phyloP scores from a whole-genome alignment of 2,888 invertebrate species.

The Pollenia labialis region DNA sequence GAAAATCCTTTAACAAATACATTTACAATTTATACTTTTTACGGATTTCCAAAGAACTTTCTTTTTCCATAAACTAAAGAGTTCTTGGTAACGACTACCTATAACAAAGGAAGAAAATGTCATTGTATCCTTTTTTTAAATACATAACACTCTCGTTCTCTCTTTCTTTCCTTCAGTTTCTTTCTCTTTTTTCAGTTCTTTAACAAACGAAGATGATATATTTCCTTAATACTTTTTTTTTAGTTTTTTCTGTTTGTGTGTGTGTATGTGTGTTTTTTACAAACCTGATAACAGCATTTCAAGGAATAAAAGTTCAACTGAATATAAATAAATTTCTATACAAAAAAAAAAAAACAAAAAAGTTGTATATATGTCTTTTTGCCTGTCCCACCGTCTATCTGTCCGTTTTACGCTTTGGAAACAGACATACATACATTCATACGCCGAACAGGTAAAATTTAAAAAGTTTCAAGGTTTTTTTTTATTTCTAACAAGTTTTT shows the following conservation, averaged over 20 bases:
- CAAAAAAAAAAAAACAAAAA: constrained; percentile 48
- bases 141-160: neutral
- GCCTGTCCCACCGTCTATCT: constrained; percentile 2
- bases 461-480: constrained; percentile 71
- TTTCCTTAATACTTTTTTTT: constrained; percentile 31
- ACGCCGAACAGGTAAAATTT: constrained; percentile 65
- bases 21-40: constrained; percentile 57
- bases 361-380: neutral
- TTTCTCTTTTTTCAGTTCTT: neutral
- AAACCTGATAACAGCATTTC: constrained; percentile 65
- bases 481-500: constrained; percentile 57
- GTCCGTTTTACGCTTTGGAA: neutral
- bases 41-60: constrained; percentile 30
- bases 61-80: neutral
- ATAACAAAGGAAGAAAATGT: constrained; percentile 31
- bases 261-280: constrained; percentile 1
- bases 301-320: constrained; percentile 60
- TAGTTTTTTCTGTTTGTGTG: neutral
- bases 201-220: constrained; percentile 42
- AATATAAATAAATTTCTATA: constrained; percentile 52
- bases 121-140: neutral
- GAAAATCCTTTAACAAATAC: constrained; percentile 57
- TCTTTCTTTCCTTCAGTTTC: neutral
- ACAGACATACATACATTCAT: constrained; percentile 2
- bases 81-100: neutral